Evolutionary conservation across 2,797 vertebrate species (phyloP), one percentile per base, ranked within the genome.

Genomic region (Hybognathus amarus): DNA sequence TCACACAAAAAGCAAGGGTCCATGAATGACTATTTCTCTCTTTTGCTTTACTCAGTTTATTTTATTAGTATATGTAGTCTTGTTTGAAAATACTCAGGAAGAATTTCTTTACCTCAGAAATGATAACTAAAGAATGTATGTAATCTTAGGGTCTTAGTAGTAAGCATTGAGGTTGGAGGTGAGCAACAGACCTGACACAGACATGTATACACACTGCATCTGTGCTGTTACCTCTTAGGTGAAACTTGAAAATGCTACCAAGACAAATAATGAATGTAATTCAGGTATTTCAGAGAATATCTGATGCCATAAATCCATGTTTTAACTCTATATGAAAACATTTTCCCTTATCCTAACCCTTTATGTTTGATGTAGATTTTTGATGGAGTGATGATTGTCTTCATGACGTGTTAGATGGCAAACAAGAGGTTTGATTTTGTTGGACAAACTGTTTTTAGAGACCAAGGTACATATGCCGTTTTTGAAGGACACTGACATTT

Each of bases 241-340:
- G 91, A 96, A 96, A 98, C 96, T 97, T 97, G 96, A 97, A 96
- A 89, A 95, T 95, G 95, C 94, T 93, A 95, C 96, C 94, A 96
- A 96, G 96, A 95, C 93, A 96, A 95, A 96, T 94, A 94, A 95
- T 96, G 98, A 99, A 98, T 98, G 97, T 98, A 99, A 96, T 96
- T 96, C 92, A 95, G 95, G 95, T 96, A 96, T 95, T 96, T 95
- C 94, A 96, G 94, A 94, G 91, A 92, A 95, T 95, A 95, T 95
- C 94, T 95, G 93, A 94, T 95, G 95, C 94, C 95, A 96, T 95
- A 95, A 94, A 94, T 95, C 90, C 93, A 94, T 92, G 92, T 94
- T 94, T 94, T 91, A 93, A 86, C 94, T 95, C 94, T 94, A 93
- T 94, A 94, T 93, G 92, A 92, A 92, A 93, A 94, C 94, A 94